These are phyloP conservation scores for Charina bottae DNA, from an alignment of 2,113 vertebrate species.

Conservation along the genomic window DNA sequence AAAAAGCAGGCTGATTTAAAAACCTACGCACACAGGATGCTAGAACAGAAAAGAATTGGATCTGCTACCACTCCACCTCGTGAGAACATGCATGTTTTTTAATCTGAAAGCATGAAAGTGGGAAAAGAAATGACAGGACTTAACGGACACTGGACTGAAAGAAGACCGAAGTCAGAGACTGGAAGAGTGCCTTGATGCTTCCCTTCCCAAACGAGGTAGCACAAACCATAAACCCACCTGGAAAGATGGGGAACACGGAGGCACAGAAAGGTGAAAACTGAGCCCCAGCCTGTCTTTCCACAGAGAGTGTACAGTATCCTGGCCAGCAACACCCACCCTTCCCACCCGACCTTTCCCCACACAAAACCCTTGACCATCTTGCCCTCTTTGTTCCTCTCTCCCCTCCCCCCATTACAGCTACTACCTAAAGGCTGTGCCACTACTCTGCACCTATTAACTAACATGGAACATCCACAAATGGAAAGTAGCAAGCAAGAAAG, in stretches of 20 bases:
- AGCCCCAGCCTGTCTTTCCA: conserved; percentile 5
- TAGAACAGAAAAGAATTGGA: neutral
- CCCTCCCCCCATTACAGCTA: neutral
- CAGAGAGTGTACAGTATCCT: conserved; percentile 18
- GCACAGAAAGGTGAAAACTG: conserved; percentile 29
- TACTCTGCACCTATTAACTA: conserved; percentile 17
- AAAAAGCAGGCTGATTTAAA: neutral
- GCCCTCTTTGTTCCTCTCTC: neutral
- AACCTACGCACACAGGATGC: neutral
- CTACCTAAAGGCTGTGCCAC: conserved; percentile 25
- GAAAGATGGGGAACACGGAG: conserved; percentile 31
- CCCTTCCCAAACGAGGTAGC: conserved; percentile 26
- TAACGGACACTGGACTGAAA: conserved; percentile 17
- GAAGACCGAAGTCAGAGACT: conserved; percentile 11
- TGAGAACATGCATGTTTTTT: neutral
- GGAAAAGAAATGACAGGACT: neutral
- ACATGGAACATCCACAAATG: conserved; percentile 21
- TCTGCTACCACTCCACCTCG: neutral
- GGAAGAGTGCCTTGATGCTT: conserved; percentile 5
- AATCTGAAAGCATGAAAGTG: neutral
- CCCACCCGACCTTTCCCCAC: neutral
- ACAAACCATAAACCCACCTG: conserved; percentile 15
- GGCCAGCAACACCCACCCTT: conserved; percentile 13
- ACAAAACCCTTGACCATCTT: conserved; percentile 16
- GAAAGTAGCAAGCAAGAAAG: conserved; percentile 6